These are phyloP conservation scores for Dioctria linearis DNA, from an alignment of 2,888 invertebrate genomes.

Conservation along the genomic window DNA sequence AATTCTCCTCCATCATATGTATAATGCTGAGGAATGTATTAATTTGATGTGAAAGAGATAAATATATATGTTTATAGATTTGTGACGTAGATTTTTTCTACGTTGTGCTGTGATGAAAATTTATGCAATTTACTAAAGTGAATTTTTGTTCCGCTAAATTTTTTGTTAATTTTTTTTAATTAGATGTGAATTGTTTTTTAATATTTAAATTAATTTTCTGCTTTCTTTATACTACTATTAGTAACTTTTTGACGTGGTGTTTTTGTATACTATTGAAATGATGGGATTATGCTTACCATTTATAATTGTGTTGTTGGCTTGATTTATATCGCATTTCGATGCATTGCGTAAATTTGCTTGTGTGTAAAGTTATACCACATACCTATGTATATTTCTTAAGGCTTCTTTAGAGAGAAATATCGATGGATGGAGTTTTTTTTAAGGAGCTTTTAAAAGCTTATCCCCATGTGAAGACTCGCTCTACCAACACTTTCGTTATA, in stretches of 20 bases:
- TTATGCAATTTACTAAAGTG: conserved; percentile 48
- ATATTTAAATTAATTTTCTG: too few relatives aligned
- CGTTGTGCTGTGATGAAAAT: conserved; percentile 37
- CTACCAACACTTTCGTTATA: not conserved
- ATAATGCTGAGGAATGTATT: not conserved
- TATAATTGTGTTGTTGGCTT: too few relatives aligned
- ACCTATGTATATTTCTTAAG: too few relatives aligned
- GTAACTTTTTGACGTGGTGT: conserved; percentile 1
- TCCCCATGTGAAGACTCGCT: conserved; percentile 3
- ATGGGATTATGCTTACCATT: too few relatives aligned
- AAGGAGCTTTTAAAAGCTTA: conserved; percentile 23
- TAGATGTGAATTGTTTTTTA: conserved; percentile 37
- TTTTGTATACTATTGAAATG: not conserved
- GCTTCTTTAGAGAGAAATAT: conserved; percentile 14
- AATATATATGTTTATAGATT: not conserved
- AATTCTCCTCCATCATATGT: too few relatives aligned
- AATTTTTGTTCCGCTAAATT: conserved; percentile 33
- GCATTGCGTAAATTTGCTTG: too few relatives aligned
- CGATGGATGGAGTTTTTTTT: conserved; percentile 30
- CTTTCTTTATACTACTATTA: not conserved
- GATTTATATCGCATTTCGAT: too few relatives aligned
- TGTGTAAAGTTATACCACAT: too few relatives aligned
- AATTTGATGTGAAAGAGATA: conserved; percentile 20
- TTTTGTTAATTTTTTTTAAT: conserved; percentile 30
- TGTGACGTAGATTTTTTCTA: not conserved